Percentiles rank a stretch among this genome's conserved stretches.
These are phyloP conservation scores for Drosophila mulleri DNA, from an alignment of 2,888 invertebrate genomes.

Conservation along the genomic window DNA sequence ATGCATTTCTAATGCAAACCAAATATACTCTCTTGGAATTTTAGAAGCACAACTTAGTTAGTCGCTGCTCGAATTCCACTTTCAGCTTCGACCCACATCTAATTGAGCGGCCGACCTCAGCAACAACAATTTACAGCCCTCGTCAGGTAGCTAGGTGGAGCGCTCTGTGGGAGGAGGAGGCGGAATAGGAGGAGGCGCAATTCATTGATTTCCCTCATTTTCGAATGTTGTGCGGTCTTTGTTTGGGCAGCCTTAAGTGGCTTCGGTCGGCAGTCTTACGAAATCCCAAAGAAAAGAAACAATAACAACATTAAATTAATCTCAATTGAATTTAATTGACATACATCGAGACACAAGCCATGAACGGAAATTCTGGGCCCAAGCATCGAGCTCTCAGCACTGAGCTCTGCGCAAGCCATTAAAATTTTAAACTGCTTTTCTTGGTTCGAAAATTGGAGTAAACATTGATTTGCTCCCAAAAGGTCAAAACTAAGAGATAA, in stretches of 20 bases:
- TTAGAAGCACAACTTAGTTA: constrained; percentile 38
- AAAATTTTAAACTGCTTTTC: constrained; percentile 24
- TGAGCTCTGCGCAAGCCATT: constrained; percentile 17
- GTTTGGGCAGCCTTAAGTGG: constrained; percentile 37
- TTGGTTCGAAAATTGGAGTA: constrained; percentile 10
- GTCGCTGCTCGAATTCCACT: constrained; percentile 8
- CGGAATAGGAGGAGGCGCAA: neutral
- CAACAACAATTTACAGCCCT: neutral
- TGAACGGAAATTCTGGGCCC: constrained; percentile 18
- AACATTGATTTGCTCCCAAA: constrained; percentile 27
- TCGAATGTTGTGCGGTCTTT: constrained; percentile 5
- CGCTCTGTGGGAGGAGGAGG: neutral
- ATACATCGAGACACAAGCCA: constrained; percentile 31
- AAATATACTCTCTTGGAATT: constrained; percentile 53
- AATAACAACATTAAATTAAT: constrained; percentile 68
- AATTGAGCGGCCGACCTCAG: constrained; percentile 25
- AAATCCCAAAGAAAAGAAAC: constrained; percentile 28
- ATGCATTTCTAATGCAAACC: constrained; percentile 69
- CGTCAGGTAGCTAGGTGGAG: constrained; percentile 28
- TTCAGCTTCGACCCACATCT: constrained; percentile 16
- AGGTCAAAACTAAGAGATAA: constrained; percentile 21
- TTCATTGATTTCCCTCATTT: constrained; percentile 22
- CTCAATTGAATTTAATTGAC: constrained; percentile 75
- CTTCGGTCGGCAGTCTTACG: constrained; percentile 23
- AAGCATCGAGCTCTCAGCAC: neutral